Conservation (phyloP, 2,797 vertebrate genomes). For the Sebastes minor region DNA sequence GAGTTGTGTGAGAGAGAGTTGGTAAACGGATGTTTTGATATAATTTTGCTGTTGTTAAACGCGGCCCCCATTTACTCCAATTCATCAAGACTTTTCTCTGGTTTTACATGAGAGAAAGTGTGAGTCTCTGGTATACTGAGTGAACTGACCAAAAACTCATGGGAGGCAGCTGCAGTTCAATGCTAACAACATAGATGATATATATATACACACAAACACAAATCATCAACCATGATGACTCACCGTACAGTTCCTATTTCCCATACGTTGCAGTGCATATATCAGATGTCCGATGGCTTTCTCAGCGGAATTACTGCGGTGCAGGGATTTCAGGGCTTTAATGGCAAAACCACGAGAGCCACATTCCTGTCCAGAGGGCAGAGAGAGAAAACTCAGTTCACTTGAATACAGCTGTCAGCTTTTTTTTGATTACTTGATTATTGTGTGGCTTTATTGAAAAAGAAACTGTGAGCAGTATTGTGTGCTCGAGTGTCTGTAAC, state of each 20-base stretch:
- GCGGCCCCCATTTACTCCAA: not conserved
- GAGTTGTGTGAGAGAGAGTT: not conserved
- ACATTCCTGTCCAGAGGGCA: constrained; percentile 12
- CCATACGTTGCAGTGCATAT: fast-evolving
- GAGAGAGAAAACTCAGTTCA: not conserved
- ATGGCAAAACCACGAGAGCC: not conserved
- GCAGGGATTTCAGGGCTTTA: not conserved
- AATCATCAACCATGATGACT: not conserved
- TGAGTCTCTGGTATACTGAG: too few relatives aligned
- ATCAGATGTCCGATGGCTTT: fast-evolving
- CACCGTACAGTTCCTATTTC: fast-evolving
- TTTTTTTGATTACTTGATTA: not conserved
- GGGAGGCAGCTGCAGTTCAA: too few relatives aligned
- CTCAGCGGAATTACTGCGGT: fast-evolving
- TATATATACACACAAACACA: not conserved
- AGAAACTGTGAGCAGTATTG: not conserved
- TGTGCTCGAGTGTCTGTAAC: not conserved
- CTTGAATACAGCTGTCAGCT: not conserved
- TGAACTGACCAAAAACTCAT: too few relatives aligned
- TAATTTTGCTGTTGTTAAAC: not conserved
- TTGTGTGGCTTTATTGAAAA: not conserved
- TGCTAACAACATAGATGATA: not conserved
- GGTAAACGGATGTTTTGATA: not conserved
- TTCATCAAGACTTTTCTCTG: not conserved
- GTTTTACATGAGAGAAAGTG: too few relatives aligned